Conservation (phyloP, 2,797 vertebrate genomes). For the Pagetopsis macropterus region DNA sequence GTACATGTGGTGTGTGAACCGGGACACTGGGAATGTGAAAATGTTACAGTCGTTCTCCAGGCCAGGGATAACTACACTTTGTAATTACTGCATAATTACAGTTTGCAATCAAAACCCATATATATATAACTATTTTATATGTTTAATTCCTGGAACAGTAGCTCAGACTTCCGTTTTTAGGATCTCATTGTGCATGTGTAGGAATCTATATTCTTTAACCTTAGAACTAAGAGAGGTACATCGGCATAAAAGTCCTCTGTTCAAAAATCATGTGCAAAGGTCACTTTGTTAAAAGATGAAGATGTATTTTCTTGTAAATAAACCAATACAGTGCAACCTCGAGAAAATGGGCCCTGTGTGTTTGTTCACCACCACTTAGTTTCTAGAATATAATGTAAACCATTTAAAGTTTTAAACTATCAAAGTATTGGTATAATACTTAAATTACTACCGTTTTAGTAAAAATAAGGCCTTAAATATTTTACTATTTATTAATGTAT, state of each 20-base stretch:
- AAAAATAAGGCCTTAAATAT: too few species aligned
- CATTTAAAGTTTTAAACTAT: neutral
- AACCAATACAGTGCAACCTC: conserved; percentile 62
- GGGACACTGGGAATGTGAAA: conserved; percentile 8
- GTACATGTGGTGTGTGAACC: conserved; percentile 24
- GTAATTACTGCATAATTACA: neutral
- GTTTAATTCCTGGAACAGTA: conserved; percentile 28
- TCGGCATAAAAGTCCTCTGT: conserved; percentile 37
- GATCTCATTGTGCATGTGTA: conserved; percentile 50
- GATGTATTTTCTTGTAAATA: conserved; percentile 80
- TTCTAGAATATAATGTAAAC: neutral
- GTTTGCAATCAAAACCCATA: conserved; percentile 15
- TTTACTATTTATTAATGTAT: too few species aligned
- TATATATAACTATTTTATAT: conserved; percentile 35
- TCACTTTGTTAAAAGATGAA: conserved; percentile 70
- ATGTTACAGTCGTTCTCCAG: conserved; percentile 6
- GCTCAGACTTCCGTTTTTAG: conserved; percentile 7
- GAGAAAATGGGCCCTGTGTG: neutral
- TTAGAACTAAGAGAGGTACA: conserved; percentile 32
- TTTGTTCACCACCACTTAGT: neutral
- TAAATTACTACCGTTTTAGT: neutral
- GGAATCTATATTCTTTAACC: conserved; percentile 48
- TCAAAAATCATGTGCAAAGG: conserved; percentile 45
- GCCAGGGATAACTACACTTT: conserved; percentile 26
- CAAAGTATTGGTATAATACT: neutral